phyloP scores from a whole-genome alignment of 2,113 vertebrate species.

The Hemicordylus capensis region DNA sequence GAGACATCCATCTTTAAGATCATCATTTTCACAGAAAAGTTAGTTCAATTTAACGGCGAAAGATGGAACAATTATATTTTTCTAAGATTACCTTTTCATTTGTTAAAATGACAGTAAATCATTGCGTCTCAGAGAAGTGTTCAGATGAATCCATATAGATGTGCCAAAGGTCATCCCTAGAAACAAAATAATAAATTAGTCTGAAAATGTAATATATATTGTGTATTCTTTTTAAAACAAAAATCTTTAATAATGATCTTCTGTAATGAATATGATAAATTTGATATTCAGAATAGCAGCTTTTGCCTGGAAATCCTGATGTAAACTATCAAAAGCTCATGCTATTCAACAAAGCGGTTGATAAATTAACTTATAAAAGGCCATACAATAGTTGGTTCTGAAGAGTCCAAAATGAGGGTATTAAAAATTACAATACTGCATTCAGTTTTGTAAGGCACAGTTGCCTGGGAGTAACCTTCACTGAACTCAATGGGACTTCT shows the following conservation, averaged over 20 bases:
- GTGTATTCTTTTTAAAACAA: conserved; percentile 52
- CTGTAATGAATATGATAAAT: conserved; percentile 73
- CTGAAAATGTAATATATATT: conserved; percentile 70
- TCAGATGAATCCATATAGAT: conserved; percentile 59
- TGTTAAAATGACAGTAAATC: conserved; percentile 69
- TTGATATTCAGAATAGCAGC: conserved; percentile 51
- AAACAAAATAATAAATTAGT: conserved; percentile 72
- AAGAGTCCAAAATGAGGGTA: neutral
- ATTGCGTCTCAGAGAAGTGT: conserved; percentile 59
- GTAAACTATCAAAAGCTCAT: conserved; percentile 40
- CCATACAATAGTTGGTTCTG: conserved; percentile 19
- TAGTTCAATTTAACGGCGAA: conserved; percentile 26
- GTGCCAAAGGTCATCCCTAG: conserved; percentile 70
- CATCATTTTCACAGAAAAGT: conserved; percentile 35
- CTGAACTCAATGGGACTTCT: no score
- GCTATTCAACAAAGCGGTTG: conserved; percentile 27
- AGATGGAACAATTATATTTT: conserved; percentile 55
- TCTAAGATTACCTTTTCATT: conserved; percentile 67
- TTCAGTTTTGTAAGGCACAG: neutral
- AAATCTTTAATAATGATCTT: conserved; percentile 77
- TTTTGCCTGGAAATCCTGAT: conserved; percentile 59
- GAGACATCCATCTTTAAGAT: conserved; percentile 35
- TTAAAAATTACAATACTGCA: neutral
- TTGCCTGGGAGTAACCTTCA: no score
- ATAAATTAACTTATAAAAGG: conserved; percentile 42